Evolutionary conservation across 1,140 invertebrate species (phyloP).

Genomic region (Sminthurides bifidus): DNA sequence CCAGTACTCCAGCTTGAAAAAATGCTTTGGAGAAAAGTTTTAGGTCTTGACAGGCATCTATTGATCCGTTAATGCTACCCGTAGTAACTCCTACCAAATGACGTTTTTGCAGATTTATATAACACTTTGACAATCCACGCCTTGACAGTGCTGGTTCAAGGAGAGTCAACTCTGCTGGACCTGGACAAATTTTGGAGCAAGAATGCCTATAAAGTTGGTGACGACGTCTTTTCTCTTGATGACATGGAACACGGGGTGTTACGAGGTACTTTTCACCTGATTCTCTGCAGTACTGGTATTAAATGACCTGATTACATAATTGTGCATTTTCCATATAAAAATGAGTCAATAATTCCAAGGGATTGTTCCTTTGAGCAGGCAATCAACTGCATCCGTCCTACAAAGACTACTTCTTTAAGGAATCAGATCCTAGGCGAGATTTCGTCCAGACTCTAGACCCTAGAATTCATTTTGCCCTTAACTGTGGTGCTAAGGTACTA

Average conservation of each 20-base stretch:
- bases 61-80: too few relatives aligned
- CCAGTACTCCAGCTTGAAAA: too few relatives aligned
- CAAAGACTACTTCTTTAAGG: slow-evolving; percentile 34
- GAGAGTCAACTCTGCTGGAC: slow-evolving; percentile 36
- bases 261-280: slow-evolving; percentile 32
- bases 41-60: too few relatives aligned
- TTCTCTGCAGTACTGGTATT: background rate
- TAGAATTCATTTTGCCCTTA: slow-evolving; percentile 40
- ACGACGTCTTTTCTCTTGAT: slow-evolving; percentile 35
- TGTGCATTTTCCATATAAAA: background rate
- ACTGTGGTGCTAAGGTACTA: slow-evolving; percentile 37
- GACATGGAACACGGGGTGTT: slow-evolving; percentile 40
- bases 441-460: slow-evolving; percentile 37
- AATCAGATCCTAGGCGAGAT: slow-evolving; percentile 35
- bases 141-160: slow-evolving; percentile 29
- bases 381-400: slow-evolving; percentile 38
- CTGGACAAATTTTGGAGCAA: slow-evolving; percentile 38
- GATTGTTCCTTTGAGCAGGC: too few relatives aligned
- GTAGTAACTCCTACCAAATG: too few relatives aligned
- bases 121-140: slow-evolving; percentile 34
- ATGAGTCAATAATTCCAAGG: background rate
- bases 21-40: too few relatives aligned
- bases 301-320: too few relatives aligned
- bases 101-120: slow-evolving; percentile 2
- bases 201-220: slow-evolving; percentile 36